A percentile compares a stretch with the other conserved stretches of the same genome.
Conservation (phyloP, 2,113 vertebrate genomes). For the Strix aluco region DNA sequence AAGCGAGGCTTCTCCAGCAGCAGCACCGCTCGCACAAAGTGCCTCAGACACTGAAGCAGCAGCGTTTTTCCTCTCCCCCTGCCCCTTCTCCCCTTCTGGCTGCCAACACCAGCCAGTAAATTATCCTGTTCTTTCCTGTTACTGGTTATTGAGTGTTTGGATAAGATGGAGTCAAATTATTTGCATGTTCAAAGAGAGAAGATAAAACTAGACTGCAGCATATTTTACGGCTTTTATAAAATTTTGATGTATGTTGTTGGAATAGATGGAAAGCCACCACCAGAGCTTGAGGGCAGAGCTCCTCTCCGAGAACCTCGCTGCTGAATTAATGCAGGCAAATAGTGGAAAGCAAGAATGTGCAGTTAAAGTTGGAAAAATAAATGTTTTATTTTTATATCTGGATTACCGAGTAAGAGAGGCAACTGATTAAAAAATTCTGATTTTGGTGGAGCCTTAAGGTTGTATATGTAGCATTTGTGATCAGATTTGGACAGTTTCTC, state of each 20-base stretch:
- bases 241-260: neutral
- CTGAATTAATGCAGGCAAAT: neutral
- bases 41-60: neutral
- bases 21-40: neutral
- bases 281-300: neutral
- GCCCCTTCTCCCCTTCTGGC: neutral
- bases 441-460: neutral
- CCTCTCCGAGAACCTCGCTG: neutral
- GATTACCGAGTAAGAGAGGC: neutral
- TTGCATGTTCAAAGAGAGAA: constrained; percentile 3
- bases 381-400: neutral
- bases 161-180: constrained; percentile 8
- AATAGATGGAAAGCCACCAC: neutral
- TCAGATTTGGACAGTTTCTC: neutral
- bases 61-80: neutral
- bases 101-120: neutral
- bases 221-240: neutral
- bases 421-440: neutral
- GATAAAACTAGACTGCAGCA: neutral
- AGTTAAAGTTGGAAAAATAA: neutral
- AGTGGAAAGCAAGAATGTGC: neutral
- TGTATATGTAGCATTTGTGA: neutral
- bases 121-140: neutral
- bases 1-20: neutral
- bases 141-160: neutral